phyloP scores from a whole-genome alignment of 2,797 vertebrate genomes.

The Micrastur ruficollis region DNA sequence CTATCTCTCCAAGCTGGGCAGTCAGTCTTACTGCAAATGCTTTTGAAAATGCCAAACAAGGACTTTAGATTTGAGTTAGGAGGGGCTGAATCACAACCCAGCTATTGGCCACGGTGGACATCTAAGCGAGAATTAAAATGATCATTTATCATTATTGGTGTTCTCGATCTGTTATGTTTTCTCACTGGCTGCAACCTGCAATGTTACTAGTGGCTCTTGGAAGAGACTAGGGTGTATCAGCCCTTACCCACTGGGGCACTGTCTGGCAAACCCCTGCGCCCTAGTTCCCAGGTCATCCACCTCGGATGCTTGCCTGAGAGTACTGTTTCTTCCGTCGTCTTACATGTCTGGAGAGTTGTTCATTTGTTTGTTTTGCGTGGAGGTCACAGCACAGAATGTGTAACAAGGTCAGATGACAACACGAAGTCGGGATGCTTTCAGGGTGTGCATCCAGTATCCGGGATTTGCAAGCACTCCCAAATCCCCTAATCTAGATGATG shows the following conservation, averaged over 20 bases:
- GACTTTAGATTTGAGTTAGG: neutral
- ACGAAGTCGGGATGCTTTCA: neutral
- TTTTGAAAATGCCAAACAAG: neutral
- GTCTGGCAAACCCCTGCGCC: rapidly evolving
- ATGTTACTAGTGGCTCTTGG: neutral
- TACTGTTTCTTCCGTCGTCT: neutral
- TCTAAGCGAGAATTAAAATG: neutral
- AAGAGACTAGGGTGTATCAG: neutral
- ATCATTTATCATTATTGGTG: rapidly evolving
- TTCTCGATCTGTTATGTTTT: neutral
- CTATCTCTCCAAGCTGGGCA: neutral
- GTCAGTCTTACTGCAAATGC: neutral
- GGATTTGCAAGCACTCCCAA: neutral
- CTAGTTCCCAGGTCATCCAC: neutral
- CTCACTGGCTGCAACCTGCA: neutral
- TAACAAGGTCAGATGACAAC: neutral
- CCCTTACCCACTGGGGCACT: no score
- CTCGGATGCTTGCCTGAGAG: neutral
- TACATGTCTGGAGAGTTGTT: neutral
- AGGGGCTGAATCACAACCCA: neutral
- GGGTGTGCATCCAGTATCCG: neutral
- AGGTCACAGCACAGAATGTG: neutral
- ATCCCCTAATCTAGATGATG: neutral
- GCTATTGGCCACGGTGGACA: neutral
- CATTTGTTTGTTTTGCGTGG: neutral